phyloP scores from a whole-genome alignment of 2,113 vertebrate species.

The Fulica atra region DNA sequence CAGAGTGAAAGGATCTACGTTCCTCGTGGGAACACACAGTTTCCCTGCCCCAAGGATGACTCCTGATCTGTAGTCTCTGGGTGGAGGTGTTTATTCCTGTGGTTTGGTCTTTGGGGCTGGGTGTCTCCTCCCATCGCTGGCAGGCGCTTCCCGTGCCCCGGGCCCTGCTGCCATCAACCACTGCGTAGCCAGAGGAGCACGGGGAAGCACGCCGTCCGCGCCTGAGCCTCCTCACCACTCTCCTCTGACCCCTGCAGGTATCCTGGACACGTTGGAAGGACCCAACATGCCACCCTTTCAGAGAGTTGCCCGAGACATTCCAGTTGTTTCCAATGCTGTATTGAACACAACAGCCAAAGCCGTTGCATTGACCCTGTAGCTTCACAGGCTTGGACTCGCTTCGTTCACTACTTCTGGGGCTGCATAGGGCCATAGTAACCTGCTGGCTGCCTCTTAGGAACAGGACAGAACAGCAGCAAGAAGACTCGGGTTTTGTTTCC shows the following conservation, averaged over 20 bases:
- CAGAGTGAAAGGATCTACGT: background rate
- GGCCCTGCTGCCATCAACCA: background rate
- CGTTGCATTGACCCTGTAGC: constrained; percentile 68
- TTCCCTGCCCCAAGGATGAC: background rate
- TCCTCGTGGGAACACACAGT: background rate
- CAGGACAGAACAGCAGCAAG: constrained; percentile 30
- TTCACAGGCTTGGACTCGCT: constrained; percentile 65
- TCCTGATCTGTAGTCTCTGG: background rate
- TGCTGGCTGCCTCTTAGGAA: constrained; percentile 50
- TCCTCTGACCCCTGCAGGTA: constrained; percentile 74
- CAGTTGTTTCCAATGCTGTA: constrained; percentile 68
- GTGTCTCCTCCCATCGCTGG: background rate
- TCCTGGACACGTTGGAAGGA: constrained; percentile 91
- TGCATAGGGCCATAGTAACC: constrained; percentile 16
- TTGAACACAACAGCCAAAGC: constrained; percentile 82
- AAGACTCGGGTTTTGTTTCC: constrained; percentile 8
- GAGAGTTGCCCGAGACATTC: constrained; percentile 91
- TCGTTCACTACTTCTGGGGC: constrained; percentile 32
- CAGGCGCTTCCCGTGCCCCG: background rate
- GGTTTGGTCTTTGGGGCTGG: background rate
- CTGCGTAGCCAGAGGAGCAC: background rate
- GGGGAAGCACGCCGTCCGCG: background rate
- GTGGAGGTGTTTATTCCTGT: background rate
- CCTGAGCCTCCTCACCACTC: background rate
- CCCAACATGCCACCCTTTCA: constrained; percentile 88